These are phyloP conservation scores for Sterna hirundo DNA, from an alignment of 2,113 vertebrate species.

Conservation along the genomic window DNA sequence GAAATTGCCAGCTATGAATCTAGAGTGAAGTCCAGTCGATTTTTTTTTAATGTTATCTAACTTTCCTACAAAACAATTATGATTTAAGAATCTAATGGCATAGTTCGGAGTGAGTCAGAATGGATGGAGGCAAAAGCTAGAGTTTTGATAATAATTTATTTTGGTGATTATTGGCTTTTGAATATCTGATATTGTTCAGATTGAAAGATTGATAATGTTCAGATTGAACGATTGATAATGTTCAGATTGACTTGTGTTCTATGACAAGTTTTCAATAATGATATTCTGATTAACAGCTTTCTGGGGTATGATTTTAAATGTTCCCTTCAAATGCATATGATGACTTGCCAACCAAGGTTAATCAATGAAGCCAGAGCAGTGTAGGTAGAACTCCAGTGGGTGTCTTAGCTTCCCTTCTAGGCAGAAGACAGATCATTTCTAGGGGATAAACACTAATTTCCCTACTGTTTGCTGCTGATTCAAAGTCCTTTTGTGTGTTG, in stretches of 20 bases:
- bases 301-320: neutral
- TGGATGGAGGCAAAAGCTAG: neutral
- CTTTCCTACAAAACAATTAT: neutral
- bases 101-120: neutral
- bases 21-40: neutral
- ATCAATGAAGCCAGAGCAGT: neutral
- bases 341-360: neutral
- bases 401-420: neutral
- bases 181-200: neutral
- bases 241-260: neutral
- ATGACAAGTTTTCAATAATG: neutral
- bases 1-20: neutral
- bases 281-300: neutral
- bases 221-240: neutral
- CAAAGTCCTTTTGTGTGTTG: neutral
- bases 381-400: neutral
- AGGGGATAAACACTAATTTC: neutral
- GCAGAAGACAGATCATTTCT: neutral
- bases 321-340: neutral
- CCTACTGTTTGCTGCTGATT: conserved; percentile 7
- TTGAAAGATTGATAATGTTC: neutral
- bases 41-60: neutral
- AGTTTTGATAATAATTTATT: neutral
- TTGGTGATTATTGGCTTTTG: neutral
- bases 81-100: neutral